Percentiles rank a stretch among this genome's conserved stretches.
Evolutionary conservation across 1,140 invertebrate genomes (phyloP).

Genomic region (Drosophila sturtevanti): DNA sequence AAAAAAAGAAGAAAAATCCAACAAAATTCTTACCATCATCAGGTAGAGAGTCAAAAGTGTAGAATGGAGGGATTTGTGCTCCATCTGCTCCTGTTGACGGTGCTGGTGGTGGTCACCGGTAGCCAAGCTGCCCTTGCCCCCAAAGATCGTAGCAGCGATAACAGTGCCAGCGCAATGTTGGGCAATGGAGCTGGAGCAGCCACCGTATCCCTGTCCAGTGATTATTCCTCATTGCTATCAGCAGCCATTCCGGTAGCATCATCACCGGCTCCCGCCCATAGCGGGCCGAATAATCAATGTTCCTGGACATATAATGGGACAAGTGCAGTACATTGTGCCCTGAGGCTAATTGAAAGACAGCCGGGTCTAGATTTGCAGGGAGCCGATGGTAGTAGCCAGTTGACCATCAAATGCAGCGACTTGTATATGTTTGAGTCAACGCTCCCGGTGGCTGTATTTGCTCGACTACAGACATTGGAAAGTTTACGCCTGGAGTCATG

Average conservation of each 20-base stretch:
- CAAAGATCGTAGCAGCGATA: constrained; percentile 44
- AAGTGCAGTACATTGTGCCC: constrained; percentile 86
- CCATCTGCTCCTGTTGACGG: constrained; percentile 26
- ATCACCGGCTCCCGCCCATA: constrained; percentile 36
- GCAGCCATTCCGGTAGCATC: constrained; percentile 18
- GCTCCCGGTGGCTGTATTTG: constrained; percentile 88
- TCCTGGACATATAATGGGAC: constrained; percentile 87
- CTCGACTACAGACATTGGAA: constrained; percentile 88
- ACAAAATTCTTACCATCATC: neutral
- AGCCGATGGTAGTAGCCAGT: constrained; percentile 87
- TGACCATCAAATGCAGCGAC: constrained; percentile 90
- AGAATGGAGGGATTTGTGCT: constrained; percentile 40
- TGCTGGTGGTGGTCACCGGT: neutral
- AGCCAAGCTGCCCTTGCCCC: constrained; percentile 32
- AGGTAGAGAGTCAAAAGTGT: neutral
- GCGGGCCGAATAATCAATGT: constrained; percentile 82
- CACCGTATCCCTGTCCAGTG: constrained; percentile 59
- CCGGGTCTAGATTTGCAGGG: constrained; percentile 86
- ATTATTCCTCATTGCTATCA: constrained; percentile 54
- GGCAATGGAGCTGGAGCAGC: constrained; percentile 55
- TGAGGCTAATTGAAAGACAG: constrained; percentile 88
- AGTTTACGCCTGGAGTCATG: constrained; percentile 90
- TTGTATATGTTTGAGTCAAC: constrained; percentile 91
- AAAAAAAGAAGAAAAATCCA: constrained; percentile 12
- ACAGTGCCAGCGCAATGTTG: constrained; percentile 58